Conservation (phyloP, 1,140 invertebrate genomes). For the Lucilia cuprina region DNA sequence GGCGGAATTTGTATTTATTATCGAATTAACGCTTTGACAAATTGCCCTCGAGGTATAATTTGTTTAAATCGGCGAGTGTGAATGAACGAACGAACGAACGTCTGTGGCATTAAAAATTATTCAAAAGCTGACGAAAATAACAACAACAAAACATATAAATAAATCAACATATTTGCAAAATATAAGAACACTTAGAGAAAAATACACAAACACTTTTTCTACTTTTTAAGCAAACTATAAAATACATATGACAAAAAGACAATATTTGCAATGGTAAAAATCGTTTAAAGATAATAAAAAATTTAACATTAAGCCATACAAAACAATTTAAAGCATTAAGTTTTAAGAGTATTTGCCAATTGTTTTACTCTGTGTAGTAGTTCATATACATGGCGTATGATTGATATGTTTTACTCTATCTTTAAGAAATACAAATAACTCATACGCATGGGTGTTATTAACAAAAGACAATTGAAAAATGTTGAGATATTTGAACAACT, state of each 20-base stretch:
- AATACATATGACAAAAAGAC: too few species aligned
- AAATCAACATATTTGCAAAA: neutral
- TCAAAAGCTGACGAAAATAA: neutral
- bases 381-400: neutral
- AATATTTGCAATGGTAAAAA: too few species aligned
- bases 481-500: too few species aligned
- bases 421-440: neutral
- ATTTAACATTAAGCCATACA: too few species aligned
- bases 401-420: neutral
- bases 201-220: too few species aligned
- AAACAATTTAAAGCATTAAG: too few species aligned
- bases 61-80: constrained; percentile 2
- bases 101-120: neutral
- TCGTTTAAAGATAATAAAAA: too few species aligned
- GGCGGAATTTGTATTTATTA: constrained; percentile 14
- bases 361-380: neutral
- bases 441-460: neutral
- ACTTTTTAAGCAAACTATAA: too few species aligned
- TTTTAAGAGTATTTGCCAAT: too few species aligned
- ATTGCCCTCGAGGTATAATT: constrained; percentile 5
- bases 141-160: neutral
- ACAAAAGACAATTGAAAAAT: neutral
- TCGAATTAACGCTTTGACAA: constrained; percentile 17
- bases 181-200: too few species aligned
- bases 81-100: neutral